Evolutionary conservation across 2,888 invertebrate genomes (phyloP), one percentile per base, ranked within the genome.

Genomic region (Chesias legatella): DNA sequence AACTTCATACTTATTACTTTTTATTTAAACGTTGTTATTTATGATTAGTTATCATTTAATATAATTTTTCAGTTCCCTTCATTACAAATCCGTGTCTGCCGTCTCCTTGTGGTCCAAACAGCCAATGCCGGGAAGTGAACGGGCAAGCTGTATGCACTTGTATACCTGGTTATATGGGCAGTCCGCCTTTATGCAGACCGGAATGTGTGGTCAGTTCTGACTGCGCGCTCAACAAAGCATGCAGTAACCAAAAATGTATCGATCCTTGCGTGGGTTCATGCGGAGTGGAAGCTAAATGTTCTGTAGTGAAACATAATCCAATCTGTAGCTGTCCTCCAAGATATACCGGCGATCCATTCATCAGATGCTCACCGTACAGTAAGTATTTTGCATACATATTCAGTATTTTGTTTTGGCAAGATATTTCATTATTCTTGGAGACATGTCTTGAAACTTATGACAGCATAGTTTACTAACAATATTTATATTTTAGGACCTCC

Each of bases 131-230:
- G 59, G 90, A 90, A 70, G 67, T 90, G 3, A 91, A 91, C 53
- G 90, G 90, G 24, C 92, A 92, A 69, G 92, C 92, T 9, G 92
- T 93, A 13, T 95, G 95, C 65, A 92, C 93, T 7, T 95, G 95
- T 67, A 79, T 92, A 43, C 86, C 90, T 20, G 90, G 92, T 50
- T 93, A 92, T 63, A 85, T 88, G 43, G 94, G 94, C 39, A 91
- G 91, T 41, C 94, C 95, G 23, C 94, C 94, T 9, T 85, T 91
- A 45, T 95, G 95, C 67, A 89, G 91, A 56, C 94, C 94, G 7
- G 95, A 95, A 75, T 95, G 95, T 72, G 88, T 92, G 17, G 91
- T 93, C 36, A 94, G 93, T 70, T 91, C 93, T 1, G 94, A 95
- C 64, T 95, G 94, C 76, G 86, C 92, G 25, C 89, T 90, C 31